These are phyloP conservation scores for Buathra laborator DNA, from an alignment of 2,888 invertebrate species.

Conservation along the genomic window DNA sequence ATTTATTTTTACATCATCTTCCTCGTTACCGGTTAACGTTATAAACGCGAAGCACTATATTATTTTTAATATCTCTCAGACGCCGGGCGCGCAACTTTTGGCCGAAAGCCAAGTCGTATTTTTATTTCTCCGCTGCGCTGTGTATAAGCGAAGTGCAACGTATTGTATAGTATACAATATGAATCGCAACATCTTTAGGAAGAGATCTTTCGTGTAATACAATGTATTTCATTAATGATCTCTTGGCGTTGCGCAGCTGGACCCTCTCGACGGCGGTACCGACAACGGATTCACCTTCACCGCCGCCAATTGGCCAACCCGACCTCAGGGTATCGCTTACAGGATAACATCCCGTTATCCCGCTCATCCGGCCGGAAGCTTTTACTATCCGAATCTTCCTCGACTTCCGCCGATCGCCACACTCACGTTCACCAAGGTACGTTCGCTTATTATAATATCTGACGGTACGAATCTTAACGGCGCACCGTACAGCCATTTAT, in stretches of 20 bases:
- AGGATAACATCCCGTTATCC: conserved; percentile 95
- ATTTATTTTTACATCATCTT: conserved; percentile 21
- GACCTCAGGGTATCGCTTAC: conserved; percentile 95
- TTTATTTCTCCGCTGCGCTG: conserved; percentile 10
- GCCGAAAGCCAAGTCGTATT: conserved; percentile 41
- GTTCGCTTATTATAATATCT: conserved; percentile 67
- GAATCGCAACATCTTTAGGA: neutral
- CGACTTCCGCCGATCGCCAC: conserved; percentile 95
- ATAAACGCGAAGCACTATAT: neutral
- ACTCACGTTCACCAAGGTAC: conserved; percentile 96
- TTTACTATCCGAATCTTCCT: conserved; percentile 96
- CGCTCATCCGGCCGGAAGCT: conserved; percentile 96
- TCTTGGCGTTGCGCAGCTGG: conserved; percentile 87
- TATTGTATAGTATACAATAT: conserved; percentile 17
- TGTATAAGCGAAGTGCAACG: neutral
- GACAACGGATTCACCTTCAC: conserved; percentile 98
- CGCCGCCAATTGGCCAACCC: conserved; percentile 98
- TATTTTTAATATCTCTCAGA: conserved; percentile 42
- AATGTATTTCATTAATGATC: conserved; percentile 52
- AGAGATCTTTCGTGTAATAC: conserved; percentile 22
- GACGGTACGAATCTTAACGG: no score
- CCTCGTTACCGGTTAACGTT: neutral
- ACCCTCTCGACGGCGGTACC: conserved; percentile 96
- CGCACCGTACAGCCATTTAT: no score
- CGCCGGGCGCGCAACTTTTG: conserved; percentile 23